These are phyloP conservation scores for Tetragonisca angustula DNA, from an alignment of 2,888 invertebrate genomes.

Conservation along the genomic window DNA sequence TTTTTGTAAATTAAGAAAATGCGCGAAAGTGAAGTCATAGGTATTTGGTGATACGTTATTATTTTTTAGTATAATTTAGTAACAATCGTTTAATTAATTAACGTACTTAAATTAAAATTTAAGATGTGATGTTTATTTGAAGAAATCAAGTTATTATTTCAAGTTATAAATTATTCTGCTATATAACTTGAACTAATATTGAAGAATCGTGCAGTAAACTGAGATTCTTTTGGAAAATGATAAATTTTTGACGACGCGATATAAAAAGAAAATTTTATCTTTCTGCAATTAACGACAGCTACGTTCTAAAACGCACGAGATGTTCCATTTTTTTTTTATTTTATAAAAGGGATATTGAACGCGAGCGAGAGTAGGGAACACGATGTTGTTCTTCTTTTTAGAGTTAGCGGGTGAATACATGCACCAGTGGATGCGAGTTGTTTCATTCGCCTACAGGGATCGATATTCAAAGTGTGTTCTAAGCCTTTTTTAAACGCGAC, in stretches of 20 bases:
- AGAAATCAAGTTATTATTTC: slow-evolving; percentile 9
- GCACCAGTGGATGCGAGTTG: slow-evolving; percentile 61
- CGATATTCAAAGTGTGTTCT: slow-evolving; percentile 76
- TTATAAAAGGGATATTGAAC: slow-evolving; percentile 34
- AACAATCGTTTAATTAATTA: slow-evolving; percentile 33
- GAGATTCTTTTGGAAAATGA: neutral
- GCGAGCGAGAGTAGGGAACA: slow-evolving; percentile 58
- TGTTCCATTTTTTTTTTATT: slow-evolving; percentile 51
- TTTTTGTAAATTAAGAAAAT: slow-evolving; percentile 42
- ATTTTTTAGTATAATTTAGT: slow-evolving; percentile 4
- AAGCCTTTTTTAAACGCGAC: slow-evolving; percentile 73
- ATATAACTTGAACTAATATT: slow-evolving; percentile 16
- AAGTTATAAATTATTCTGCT: slow-evolving; percentile 24
- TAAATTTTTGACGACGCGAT: neutral
- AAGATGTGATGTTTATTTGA: slow-evolving; percentile 26
- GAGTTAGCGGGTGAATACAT: slow-evolving; percentile 63
- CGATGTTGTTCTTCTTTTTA: slow-evolving; percentile 64
- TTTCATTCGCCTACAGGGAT: slow-evolving; percentile 73
- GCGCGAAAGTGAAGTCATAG: slow-evolving; percentile 32
- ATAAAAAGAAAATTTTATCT: slow-evolving; percentile 43
- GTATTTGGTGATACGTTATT: neutral
- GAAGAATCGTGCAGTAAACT: neutral
- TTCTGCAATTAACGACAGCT: slow-evolving; percentile 27
- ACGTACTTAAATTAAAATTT: slow-evolving; percentile 50
- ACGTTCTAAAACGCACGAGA: slow-evolving; percentile 59